Base-by-base conservation (phyloP, 1,140 invertebrate genomes). In the Drosophila navojoa region DNA sequence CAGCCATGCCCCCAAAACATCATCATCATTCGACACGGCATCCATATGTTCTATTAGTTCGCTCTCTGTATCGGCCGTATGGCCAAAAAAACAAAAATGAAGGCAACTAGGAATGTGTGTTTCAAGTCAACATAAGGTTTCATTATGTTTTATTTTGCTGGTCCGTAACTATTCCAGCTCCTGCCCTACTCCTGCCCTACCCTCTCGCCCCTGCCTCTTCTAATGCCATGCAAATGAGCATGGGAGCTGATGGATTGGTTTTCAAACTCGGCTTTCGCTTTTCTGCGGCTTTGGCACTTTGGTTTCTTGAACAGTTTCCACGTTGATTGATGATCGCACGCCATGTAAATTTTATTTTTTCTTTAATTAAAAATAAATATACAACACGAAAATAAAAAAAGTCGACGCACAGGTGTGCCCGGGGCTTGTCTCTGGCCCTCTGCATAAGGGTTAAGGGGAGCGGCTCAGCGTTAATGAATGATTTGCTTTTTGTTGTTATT, bases 21-120 rank as follows among this genome's bases (percentile, higher is more conserved):
- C 42, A 45, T 45, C 68, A 71, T 71, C 59, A 69, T 72, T 64
- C 54, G 79, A 86, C 81, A 86, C 68, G 81, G 84, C 84, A 87
- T 86, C 81, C 81, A 86, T 86, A 86, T 86, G 81, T 79, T 86
- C 82, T 86, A 86, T 86, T 87, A 72, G 71, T 60, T 27, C 19
- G 49, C 59, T 27, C 29, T 60, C 47, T 13, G 15, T 44, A 19
- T 22, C 40, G 16, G 52, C 57, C 54, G 63, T 77, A 60, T 73
- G 64, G 38, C 64, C 60, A 13, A 73, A 22, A 82, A 81, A n/a
- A n/a, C n/a, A 77, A 80, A 80, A 69, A 54, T 76, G 59, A 45
- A 54, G 72, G 62, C 42, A 45, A 38, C 25, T 29, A 32, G 29
- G 13, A 29, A 10, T 13, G n/a, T 5, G 25, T n/a, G 11, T 53